Conservation (phyloP, 2,888 invertebrate species). For the Eilema depressum region DNA sequence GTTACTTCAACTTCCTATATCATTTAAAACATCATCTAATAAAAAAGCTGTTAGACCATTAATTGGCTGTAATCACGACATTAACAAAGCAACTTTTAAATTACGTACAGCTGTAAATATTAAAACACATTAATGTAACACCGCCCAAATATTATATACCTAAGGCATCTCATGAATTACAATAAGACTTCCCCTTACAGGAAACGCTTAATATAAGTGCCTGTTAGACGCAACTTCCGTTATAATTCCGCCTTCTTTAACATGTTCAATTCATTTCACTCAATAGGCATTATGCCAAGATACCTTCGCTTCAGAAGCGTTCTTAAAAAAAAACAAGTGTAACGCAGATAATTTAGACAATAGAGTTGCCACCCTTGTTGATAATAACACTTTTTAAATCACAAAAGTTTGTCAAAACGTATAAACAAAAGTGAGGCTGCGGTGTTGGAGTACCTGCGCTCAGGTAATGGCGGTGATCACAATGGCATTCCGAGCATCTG, state of each 20-base stretch:
- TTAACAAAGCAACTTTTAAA: slow-evolving; percentile 61
- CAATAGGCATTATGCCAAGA: slow-evolving; percentile 48
- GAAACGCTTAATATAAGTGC: slow-evolving; percentile 60
- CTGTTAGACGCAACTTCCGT: slow-evolving; percentile 67
- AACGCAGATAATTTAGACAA: slow-evolving; percentile 59
- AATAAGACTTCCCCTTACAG: slow-evolving; percentile 65
- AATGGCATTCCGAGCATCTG: slow-evolving; percentile 84
- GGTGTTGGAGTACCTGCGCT: slow-evolving; percentile 57
- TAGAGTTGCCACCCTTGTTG: slow-evolving; percentile 70
- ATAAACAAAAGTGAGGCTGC: slow-evolving; percentile 70
- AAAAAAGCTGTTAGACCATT: slow-evolving; percentile 54
- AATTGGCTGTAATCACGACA: slow-evolving; percentile 60
- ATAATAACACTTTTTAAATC: slow-evolving; percentile 75
- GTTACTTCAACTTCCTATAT: slow-evolving; percentile 20
- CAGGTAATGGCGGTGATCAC: slow-evolving; percentile 80
- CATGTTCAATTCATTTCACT: slow-evolving; percentile 52
- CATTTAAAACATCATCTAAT: slow-evolving; percentile 33
- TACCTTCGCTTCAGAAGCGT: slow-evolving; percentile 41
- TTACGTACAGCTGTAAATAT: slow-evolving; percentile 51
- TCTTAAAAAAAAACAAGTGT: slow-evolving; percentile 56
- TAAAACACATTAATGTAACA: slow-evolving; percentile 50
- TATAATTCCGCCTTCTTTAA: slow-evolving; percentile 63
- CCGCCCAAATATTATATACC: slow-evolving; percentile 48
- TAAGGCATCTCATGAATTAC: slow-evolving; percentile 63
- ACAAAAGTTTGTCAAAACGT: slow-evolving; percentile 78